Evolutionary conservation across 1,140 invertebrate genomes (phyloP).

Genomic region (Aphis gossypii): DNA sequence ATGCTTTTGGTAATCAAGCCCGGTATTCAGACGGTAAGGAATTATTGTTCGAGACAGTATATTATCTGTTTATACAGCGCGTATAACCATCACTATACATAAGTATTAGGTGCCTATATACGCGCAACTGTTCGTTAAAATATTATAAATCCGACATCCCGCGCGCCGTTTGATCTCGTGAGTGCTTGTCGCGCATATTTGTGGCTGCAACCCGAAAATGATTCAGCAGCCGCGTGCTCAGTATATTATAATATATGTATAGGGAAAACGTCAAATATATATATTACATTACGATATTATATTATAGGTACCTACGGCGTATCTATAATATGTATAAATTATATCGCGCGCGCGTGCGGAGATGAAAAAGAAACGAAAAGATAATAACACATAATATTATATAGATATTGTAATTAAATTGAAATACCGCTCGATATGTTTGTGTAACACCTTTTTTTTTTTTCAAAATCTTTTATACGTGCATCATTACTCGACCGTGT

Average conservation of each 20-base stretch:
- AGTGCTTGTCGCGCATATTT: neutral
- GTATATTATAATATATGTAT: neutral
- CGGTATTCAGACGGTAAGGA: neutral
- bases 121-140: neutral
- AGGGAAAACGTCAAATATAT: neutral
- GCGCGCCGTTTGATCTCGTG: neutral
- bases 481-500: neutral
- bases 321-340: neutral
- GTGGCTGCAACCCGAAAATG: neutral
- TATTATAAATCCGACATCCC: neutral
- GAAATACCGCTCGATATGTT: neutral
- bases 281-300: neutral
- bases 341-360: neutral
- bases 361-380: neutral
- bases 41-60: neutral
- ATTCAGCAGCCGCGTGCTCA: neutral
- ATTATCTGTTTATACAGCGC: neutral
- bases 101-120: too few relatives aligned
- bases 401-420: neutral
- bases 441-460: neutral
- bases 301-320: too few relatives aligned
- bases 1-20: neutral
- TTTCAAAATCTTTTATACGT: neutral
- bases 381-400: neutral
- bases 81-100: neutral